Evolutionary conservation across 2,797 vertebrate genomes (phyloP), one percentile per base, ranked within the genome.

Genomic region (Coilia nasus): DNA sequence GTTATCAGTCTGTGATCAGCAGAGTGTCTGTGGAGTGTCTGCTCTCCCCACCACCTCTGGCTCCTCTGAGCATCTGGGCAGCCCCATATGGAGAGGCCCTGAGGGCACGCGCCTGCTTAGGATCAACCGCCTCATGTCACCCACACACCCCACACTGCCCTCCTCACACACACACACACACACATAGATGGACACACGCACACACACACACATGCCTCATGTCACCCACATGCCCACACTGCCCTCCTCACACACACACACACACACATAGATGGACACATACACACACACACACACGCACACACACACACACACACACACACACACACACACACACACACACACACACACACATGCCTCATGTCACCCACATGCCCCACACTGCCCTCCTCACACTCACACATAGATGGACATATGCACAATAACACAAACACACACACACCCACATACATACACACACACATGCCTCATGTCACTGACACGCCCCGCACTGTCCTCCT

Each of bases 61-160:
- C 71, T 78, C 71, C 71, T 44, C 71, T 78, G 6, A 2, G 71
- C 71, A 78, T 78, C 71, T 78, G 71, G 71, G 44, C 71, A 21
- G 35, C 71, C 35, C 71, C 71, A 78, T 78, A 41, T 78, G 31
- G 71, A 41, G 71, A 44, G 6, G 19, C 25, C 71, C 71, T 1
- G 35, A 35, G 64, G 71, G 31, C 35, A n/a, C 35, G 2, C 31
- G 31, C 35, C 71, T 78, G 71, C 31, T 78, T 78, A 78, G 31
- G 31, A 78, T 78, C 71, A 78, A 21, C 14, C 71, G 31, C 19
- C 31, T 44, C 31, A 78, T 78, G 17, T 9, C 71, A n/a, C 62
- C 2, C 2, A 25, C 71, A 19, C 64, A 25, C 67, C 67, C 1
- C 23, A 9, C 23, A 25, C 64, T 35, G 9, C 71, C 71, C 35